Evolutionary conservation across 2,797 vertebrate genomes (phyloP).

Genomic region (Enteromius treurensis): DNA sequence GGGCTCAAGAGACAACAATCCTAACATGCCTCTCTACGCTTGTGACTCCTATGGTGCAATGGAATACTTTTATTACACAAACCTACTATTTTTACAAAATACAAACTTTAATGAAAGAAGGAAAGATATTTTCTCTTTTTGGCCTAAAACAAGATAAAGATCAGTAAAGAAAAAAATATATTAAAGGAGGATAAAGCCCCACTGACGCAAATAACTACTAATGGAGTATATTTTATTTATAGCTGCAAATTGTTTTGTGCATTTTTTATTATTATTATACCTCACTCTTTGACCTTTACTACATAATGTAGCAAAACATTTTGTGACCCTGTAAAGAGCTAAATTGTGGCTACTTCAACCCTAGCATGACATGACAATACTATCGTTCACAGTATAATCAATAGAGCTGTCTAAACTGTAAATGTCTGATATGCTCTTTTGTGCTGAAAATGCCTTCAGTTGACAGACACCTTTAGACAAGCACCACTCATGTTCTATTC

Average conservation of each 20-base stretch:
- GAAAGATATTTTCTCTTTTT: neutral
- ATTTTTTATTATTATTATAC: neutral
- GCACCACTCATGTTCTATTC: neutral
- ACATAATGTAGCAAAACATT: neutral
- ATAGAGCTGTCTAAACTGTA: neutral
- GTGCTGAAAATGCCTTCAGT: neutral
- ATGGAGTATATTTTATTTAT: neutral
- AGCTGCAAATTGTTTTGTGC: neutral
- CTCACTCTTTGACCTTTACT: neutral
- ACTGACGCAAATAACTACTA: neutral
- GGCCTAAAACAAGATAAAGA: neutral
- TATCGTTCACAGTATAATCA: neutral
- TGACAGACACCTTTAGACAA: neutral
- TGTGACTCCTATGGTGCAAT: neutral
- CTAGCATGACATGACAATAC: neutral
- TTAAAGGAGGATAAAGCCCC: neutral
- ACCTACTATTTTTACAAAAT: neutral
- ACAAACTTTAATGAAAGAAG: slow-evolving; percentile 9
- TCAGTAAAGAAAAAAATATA: neutral
- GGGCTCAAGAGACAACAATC: slow-evolving; percentile 14
- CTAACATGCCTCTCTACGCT: neutral
- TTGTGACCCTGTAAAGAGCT: neutral
- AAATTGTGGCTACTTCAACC: neutral
- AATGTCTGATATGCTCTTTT: neutral
- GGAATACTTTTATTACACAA: slow-evolving; percentile 13